Percentiles rank a stretch among this genome's conserved stretches.
phyloP scores from a whole-genome alignment of 2,797 vertebrate species.

The Kryptopterus vitreolus region DNA sequence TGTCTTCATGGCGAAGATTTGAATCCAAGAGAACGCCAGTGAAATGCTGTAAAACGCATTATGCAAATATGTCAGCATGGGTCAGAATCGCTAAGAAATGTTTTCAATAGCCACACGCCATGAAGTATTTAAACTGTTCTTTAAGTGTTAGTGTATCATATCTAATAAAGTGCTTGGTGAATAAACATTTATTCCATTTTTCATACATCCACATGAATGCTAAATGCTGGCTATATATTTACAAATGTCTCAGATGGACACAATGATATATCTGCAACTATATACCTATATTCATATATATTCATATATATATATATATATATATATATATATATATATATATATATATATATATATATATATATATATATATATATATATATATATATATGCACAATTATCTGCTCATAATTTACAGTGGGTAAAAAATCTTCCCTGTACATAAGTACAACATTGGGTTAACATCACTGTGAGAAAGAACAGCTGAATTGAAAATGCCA shows the following conservation, averaged over 20 bases:
- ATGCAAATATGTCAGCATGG: background rate
- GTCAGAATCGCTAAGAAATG: background rate
- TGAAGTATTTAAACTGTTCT: background rate
- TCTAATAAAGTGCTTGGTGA: background rate
- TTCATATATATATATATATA: background rate
- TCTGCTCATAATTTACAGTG: background rate
- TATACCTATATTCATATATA: no score
- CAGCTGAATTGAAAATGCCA: conserved; percentile 66
- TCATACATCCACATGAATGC: background rate
- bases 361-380: background rate
- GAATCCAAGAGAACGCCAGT: no score
- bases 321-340: background rate
- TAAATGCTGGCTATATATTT: background rate
- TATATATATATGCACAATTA: background rate
- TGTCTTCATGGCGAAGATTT: no score
- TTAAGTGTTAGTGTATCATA: background rate
- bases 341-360: background rate
- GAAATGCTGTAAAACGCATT: background rate
- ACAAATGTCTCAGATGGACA: background rate
- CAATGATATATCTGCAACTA: background rate
- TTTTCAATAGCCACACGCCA: background rate
- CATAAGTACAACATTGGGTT: conserved; percentile 59
- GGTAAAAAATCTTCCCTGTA: background rate
- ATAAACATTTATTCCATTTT: background rate
- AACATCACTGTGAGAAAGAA: conserved; percentile 64